phyloP scores from a whole-genome alignment of 2,113 vertebrate genomes.

The Mormyrus iriodes region DNA sequence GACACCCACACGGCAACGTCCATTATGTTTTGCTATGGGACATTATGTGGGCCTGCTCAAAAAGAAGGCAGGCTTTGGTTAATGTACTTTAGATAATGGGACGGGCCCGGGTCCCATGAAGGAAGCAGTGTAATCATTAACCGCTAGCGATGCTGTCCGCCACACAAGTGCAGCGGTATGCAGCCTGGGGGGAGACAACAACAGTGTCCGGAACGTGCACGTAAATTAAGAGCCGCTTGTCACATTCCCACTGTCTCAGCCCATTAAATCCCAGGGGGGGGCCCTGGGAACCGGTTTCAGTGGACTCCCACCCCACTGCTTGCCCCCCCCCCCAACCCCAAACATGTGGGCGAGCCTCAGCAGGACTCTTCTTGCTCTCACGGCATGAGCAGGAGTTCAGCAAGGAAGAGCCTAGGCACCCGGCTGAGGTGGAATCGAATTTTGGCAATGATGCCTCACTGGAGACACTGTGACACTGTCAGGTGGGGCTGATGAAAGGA shows the following conservation, averaged over 20 bases:
- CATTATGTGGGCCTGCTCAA: constrained; percentile 31
- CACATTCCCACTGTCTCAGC: constrained; percentile 50
- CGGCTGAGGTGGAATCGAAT: not conserved
- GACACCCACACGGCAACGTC: constrained; percentile 24
- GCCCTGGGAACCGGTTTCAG: constrained; percentile 44
- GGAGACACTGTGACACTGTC: not conserved
- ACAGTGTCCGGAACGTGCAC: constrained; percentile 42
- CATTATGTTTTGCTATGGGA: constrained; percentile 28
- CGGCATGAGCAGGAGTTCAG: not conserved
- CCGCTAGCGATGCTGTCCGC: not conserved
- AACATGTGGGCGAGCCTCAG: not conserved
- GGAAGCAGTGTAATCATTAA: constrained; percentile 8
- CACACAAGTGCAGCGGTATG: constrained; percentile 38
- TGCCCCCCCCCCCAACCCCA: not conserved
- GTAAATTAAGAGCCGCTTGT: constrained; percentile 51
- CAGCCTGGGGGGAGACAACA: constrained; percentile 42
- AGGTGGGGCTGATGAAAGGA: not conserved
- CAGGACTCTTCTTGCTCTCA: not conserved
- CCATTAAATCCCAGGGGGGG: constrained; percentile 45
- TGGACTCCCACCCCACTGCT: constrained; percentile 21
- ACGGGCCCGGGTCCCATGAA: not conserved
- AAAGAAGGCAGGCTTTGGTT: constrained; percentile 33
- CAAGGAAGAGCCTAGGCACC: not conserved
- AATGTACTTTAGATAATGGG: constrained; percentile 42
- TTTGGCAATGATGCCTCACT: not conserved